Conservation (phyloP, 2,797 vertebrate genomes). For the Rhabdophis nuchalis region DNA sequence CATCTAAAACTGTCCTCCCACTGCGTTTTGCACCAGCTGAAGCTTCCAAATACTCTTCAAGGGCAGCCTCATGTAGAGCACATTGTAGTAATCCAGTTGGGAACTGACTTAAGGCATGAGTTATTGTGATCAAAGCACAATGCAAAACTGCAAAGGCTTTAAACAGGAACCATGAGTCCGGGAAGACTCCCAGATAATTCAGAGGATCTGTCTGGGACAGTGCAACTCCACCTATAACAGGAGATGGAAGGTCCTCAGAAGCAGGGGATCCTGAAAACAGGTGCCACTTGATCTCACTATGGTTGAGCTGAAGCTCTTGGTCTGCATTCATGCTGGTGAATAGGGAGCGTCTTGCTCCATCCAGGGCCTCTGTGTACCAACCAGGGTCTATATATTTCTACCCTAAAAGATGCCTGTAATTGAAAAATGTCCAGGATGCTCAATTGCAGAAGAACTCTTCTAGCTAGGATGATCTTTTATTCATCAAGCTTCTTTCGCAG, state of each 20-base stretch:
- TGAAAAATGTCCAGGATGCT: not conserved
- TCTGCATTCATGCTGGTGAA: not conserved
- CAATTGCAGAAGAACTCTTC: not conserved
- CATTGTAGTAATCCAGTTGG: not conserved
- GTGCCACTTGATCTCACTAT: not conserved
- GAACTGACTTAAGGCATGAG: not conserved
- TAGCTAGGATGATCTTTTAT: not conserved
- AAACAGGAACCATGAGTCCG: not conserved
- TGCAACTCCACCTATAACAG: not conserved
- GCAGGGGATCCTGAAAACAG: not conserved
- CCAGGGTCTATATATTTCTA: not conserved
- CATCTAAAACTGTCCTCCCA: not conserved
- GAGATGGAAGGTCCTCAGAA: not conserved
- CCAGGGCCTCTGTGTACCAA: not conserved
- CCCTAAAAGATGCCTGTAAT: not conserved
- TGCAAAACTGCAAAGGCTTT: not conserved
- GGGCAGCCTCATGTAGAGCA: not conserved
- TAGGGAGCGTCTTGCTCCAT: not conserved
- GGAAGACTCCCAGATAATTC: not conserved
- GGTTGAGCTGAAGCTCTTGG: no score
- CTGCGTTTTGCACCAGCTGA: not conserved
- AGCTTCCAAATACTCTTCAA: not conserved
- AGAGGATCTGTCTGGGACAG: not conserved
- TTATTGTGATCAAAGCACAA: not conserved
- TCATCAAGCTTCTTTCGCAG: not conserved